These are phyloP conservation scores for Steinernema feltiae DNA, from an alignment of 1,140 invertebrate genomes.

Conservation along the genomic window DNA sequence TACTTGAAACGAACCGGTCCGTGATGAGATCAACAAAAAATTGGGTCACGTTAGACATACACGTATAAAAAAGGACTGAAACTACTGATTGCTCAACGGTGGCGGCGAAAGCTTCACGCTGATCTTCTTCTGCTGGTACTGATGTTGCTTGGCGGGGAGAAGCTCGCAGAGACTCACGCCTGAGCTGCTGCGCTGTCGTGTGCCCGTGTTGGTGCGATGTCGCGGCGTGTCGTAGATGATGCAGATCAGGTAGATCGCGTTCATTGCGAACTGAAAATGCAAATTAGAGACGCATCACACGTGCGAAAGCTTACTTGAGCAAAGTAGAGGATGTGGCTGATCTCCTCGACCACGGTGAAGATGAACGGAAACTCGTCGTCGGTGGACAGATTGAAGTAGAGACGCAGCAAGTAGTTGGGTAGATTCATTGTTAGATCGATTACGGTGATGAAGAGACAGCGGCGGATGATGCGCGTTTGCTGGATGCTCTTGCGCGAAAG, in stretches of 20 bases:
- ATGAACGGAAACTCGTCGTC: slow-evolving; percentile 32
- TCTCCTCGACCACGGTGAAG: slow-evolving; percentile 41
- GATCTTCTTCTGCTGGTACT: slow-evolving; percentile 12
- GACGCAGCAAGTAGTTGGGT: slow-evolving; percentile 48
- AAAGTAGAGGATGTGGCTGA: slow-evolving; percentile 50
- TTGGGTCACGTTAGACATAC: not conserved
- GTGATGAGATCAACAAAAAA: not conserved
- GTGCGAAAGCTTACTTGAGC: slow-evolving; percentile 37
- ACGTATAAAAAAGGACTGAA: not conserved
- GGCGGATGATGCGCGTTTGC: slow-evolving; percentile 47
- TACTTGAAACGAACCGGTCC: not conserved
- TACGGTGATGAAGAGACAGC: slow-evolving; percentile 49
- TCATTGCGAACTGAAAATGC: slow-evolving; percentile 50
- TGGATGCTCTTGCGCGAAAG: slow-evolving; percentile 35
- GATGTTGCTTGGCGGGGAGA: not conserved
- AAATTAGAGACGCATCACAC: not conserved
- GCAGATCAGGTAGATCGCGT: slow-evolving; percentile 47
- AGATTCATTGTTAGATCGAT: slow-evolving; percentile 53
- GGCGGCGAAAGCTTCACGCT: slow-evolving; percentile 1
- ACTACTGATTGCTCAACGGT: not conserved
- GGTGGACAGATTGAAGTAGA: slow-evolving; percentile 42
- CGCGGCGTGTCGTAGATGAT: slow-evolving; percentile 48
- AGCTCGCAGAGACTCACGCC: slow-evolving; percentile 7
- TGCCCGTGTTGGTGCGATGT: not conserved
- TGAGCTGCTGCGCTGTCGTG: not conserved